These are phyloP conservation scores for Chrysolina americana DNA, from an alignment of 2,888 invertebrate species.

Conservation along the genomic window DNA sequence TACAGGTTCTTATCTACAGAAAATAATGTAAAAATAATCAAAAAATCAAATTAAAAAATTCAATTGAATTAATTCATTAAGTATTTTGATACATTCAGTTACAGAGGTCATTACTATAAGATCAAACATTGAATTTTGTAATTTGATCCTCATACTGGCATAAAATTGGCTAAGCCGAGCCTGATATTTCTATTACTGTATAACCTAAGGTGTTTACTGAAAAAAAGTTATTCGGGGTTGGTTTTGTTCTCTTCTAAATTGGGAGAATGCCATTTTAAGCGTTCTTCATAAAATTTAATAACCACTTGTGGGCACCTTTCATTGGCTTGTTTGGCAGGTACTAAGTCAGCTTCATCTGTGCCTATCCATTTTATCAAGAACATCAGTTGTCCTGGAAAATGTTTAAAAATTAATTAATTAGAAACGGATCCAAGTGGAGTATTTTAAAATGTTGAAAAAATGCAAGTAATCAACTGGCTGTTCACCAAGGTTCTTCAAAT, in stretches of 20 bases:
- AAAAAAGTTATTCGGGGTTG: conserved; percentile 39
- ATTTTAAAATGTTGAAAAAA: too few species aligned
- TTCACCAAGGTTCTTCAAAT: too few species aligned
- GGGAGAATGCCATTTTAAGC: conserved; percentile 89
- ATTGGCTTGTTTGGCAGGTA: conserved; percentile 79
- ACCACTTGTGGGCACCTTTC: conserved; percentile 79
- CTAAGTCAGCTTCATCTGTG: conserved; percentile 79
- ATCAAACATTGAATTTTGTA: not conserved
- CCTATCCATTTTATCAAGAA: conserved; percentile 81
- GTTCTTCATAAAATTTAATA: conserved; percentile 79
- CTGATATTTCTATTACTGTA: not conserved
- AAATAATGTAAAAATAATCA: too few species aligned
- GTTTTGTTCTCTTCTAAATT: conserved; percentile 71
- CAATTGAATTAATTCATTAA: too few species aligned
- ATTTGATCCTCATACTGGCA: not conserved
- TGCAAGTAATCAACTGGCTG: too few species aligned
- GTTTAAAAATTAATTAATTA: not conserved
- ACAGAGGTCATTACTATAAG: not conserved
- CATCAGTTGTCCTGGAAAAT: conserved; percentile 71
- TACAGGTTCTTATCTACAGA: not conserved
- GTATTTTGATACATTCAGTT: not conserved
- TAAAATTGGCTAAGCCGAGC: not conserved
- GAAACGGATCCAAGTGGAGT: too few species aligned
- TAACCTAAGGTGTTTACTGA: not conserved
- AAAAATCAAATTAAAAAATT: not conserved